These are phyloP conservation scores for Amiota communis DNA, from an alignment of 2,888 invertebrate genomes.

Conservation along the genomic window DNA sequence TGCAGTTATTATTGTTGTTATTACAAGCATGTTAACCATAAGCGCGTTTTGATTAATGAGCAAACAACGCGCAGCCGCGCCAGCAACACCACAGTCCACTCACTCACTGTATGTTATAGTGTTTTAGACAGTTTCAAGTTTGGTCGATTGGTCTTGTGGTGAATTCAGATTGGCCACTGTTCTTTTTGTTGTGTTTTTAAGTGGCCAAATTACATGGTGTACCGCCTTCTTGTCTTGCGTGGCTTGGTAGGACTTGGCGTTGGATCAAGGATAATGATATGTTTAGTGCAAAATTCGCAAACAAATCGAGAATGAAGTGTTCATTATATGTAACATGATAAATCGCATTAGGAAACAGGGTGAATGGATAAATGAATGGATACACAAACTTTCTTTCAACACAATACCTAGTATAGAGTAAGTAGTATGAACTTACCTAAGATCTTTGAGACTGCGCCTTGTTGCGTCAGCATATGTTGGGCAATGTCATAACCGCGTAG, in stretches of 20 bases:
- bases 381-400: background rate
- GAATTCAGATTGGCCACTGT: background rate
- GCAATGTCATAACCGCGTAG: slow-evolving; percentile 71
- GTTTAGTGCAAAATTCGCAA: slow-evolving; percentile 66
- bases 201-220: slow-evolving; percentile 61
- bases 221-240: slow-evolving; percentile 13
- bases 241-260: background rate
- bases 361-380: background rate
- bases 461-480: slow-evolving; percentile 72
- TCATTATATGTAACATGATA: slow-evolving; percentile 40
- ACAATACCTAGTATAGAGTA: background rate
- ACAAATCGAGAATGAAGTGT: slow-evolving; percentile 61
- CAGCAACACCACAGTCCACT: background rate
- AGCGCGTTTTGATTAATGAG: slow-evolving; percentile 68
- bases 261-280: slow-evolving; percentile 59
- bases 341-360: slow-evolving; percentile 38
- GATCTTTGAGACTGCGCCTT: slow-evolving; percentile 71
- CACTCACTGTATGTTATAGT: too few relatives aligned
- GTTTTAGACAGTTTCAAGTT: background rate
- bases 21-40: slow-evolving; percentile 44
- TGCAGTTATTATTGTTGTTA: slow-evolving; percentile 29
- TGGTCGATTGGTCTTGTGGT: background rate
- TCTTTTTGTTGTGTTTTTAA: slow-evolving; percentile 61
- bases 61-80: slow-evolving; percentile 45
- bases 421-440: slow-evolving; percentile 64